phyloP scores from a whole-genome alignment of 2,797 vertebrate genomes.

The Pipistrellus pipistrellus region DNA sequence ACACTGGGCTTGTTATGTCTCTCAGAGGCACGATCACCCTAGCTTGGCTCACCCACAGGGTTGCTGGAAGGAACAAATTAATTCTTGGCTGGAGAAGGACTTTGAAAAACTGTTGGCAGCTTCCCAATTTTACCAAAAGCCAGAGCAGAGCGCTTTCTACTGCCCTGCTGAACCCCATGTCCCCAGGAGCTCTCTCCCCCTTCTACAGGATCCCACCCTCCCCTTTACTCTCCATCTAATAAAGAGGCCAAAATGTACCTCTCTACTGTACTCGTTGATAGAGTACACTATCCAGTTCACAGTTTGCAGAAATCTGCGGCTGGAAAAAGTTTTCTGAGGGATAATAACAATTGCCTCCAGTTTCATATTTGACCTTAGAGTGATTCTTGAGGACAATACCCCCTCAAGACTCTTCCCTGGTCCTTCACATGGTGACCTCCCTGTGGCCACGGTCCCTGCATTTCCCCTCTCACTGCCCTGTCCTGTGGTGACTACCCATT shows the following conservation, averaged over 20 bases:
- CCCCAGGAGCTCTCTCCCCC: not conserved
- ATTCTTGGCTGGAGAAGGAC: conserved; percentile 23
- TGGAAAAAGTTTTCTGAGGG: not conserved
- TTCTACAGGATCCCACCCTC: not conserved
- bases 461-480: not conserved
- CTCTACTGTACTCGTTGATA: not conserved
- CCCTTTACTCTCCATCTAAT: not conserved
- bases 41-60: not conserved
- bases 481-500: not conserved
- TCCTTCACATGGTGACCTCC: not conserved
- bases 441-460: not conserved
- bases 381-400: not conserved
- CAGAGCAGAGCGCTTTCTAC: not conserved
- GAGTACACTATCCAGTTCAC: too few species aligned
- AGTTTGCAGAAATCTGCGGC: not conserved
- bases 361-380: not conserved
- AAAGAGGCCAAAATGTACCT: conserved; percentile 23
- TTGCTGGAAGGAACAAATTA: conserved; percentile 52
- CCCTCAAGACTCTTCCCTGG: not conserved
- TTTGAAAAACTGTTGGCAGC: conserved; percentile 55
- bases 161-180: not conserved
- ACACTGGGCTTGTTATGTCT: conserved; percentile 9
- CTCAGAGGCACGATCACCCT: not conserved
- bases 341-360: not conserved
- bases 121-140: conserved; percentile 50